These are phyloP conservation scores for Papilio aristodemus DNA, from an alignment of 1,140 invertebrate genomes.

Conservation along the genomic window DNA sequence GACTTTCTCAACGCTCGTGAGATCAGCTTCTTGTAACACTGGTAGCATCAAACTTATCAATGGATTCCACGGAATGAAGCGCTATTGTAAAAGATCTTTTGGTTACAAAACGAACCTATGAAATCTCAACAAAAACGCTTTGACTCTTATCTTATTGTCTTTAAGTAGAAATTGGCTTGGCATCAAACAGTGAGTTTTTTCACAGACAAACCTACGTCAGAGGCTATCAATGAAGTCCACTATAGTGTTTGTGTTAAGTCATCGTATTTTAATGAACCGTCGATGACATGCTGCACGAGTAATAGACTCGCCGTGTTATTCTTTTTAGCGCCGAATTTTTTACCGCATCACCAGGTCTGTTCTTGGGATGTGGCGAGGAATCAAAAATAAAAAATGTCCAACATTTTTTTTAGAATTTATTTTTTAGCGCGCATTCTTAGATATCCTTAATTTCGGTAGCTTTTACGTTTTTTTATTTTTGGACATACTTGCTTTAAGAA, in stretches of 20 bases:
- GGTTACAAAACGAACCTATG: conserved; percentile 65
- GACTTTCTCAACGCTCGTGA: conserved; percentile 68
- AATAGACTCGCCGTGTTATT: conserved; percentile 77
- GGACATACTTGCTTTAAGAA: background rate
- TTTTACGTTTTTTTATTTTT: conserved; percentile 5
- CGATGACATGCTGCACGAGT: conserved; percentile 78
- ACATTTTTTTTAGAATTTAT: conserved; percentile 42
- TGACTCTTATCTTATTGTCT: conserved; percentile 40
- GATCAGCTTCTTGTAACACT: conserved; percentile 74
- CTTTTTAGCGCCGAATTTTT: conserved; percentile 77
- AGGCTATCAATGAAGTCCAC: conserved; percentile 79
- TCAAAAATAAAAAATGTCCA: conserved; percentile 57
- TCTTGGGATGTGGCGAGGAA: conserved; percentile 59
- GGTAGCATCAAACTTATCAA: conserved; percentile 78
- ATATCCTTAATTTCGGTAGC: conserved; percentile 38
- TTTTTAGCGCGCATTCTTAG: conserved; percentile 57
- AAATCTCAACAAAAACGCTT: conserved; percentile 44
- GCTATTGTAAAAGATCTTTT: conserved; percentile 74
- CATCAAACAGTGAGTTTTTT: conserved; percentile 59
- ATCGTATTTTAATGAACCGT: conserved; percentile 79
- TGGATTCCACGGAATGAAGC: conserved; percentile 78
- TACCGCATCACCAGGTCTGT: conserved; percentile 47
- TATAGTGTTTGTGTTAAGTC: conserved; percentile 78
- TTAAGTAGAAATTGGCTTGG: conserved; percentile 48
- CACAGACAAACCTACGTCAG: conserved; percentile 69